phyloP scores from a whole-genome alignment of 2,888 invertebrate species.

The Ferdinandea cuprea region DNA sequence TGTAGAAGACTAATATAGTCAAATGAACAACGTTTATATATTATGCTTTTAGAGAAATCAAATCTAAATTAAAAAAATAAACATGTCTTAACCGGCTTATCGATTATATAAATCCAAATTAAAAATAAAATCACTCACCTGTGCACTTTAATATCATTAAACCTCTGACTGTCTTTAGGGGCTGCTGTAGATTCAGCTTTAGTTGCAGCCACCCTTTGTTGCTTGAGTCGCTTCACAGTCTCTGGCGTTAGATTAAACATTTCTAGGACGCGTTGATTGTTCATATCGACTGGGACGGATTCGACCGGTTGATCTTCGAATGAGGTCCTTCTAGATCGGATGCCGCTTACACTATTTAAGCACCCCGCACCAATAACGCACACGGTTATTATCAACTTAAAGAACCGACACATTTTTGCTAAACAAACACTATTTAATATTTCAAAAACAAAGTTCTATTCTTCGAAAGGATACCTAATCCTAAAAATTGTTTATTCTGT shows the following conservation, averaged over 20 bases:
- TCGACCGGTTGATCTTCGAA: slow-evolving; percentile 77
- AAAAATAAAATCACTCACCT: slow-evolving; percentile 77
- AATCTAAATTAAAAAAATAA: not conserved
- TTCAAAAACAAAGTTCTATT: not conserved
- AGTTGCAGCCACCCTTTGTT: slow-evolving; percentile 77
- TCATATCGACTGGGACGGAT: slow-evolving; percentile 80
- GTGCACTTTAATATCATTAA: slow-evolving; percentile 78
- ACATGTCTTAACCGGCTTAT: too few relatives aligned
- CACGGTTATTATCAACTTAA: slow-evolving; percentile 45
- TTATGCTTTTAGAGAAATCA: too few relatives aligned
- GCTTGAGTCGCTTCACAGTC: slow-evolving; percentile 78
- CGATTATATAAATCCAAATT: too few relatives aligned
- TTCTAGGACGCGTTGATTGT: slow-evolving; percentile 79
- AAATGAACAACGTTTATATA: too few relatives aligned
- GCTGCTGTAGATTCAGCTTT: slow-evolving; percentile 77
- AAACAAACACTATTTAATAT: not conserved
- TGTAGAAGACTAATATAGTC: too few relatives aligned
- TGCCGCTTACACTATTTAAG: slow-evolving; percentile 66
- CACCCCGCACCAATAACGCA: slow-evolving; percentile 51
- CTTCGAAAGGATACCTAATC: too few relatives aligned
- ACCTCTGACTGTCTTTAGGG: slow-evolving; percentile 77
- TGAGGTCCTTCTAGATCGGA: slow-evolving; percentile 78
- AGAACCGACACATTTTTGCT: slow-evolving; percentile 50
- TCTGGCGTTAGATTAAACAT: slow-evolving; percentile 81
- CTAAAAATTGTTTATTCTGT: too few relatives aligned